Evolutionary conservation across 1,140 invertebrate genomes (phyloP).

Genomic region (Papilio xuthus): DNA sequence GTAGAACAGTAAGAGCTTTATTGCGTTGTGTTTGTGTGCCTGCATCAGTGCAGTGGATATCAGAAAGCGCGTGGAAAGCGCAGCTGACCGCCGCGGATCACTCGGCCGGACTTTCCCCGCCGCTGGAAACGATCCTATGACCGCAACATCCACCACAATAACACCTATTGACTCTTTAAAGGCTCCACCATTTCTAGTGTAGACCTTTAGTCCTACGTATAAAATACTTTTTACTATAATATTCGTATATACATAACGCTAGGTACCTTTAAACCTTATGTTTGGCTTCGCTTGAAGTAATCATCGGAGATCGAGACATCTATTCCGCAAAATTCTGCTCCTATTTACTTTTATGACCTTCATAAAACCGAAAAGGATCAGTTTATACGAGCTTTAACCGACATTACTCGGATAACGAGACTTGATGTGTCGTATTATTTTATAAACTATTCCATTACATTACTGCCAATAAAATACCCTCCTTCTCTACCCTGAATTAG

Average conservation of each 20-base stretch:
- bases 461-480: neutral
- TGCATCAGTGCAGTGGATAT: neutral
- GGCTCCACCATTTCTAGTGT: no score
- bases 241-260: neutral
- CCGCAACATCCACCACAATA: neutral
- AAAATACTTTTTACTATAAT: no score
- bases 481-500: no score
- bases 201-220: no score
- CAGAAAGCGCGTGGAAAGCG: slow-evolving; percentile 24
- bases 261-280: neutral
- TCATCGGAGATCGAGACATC: neutral
- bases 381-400: neutral
- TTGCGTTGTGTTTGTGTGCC: neutral
- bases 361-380: neutral
- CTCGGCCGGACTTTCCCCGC: slow-evolving; percentile 2
- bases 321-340: neutral
- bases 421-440: neutral
- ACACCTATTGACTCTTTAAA: neutral
- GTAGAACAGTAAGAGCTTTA: slow-evolving; percentile 5
- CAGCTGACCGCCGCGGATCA: neutral
- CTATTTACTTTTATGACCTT: neutral
- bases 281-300: neutral
- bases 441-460: neutral
- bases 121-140: neutral
- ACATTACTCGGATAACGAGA: neutral